Evolutionary conservation across 2,888 invertebrate genomes (phyloP).

Genomic region (Hedychridium roseum): DNA sequence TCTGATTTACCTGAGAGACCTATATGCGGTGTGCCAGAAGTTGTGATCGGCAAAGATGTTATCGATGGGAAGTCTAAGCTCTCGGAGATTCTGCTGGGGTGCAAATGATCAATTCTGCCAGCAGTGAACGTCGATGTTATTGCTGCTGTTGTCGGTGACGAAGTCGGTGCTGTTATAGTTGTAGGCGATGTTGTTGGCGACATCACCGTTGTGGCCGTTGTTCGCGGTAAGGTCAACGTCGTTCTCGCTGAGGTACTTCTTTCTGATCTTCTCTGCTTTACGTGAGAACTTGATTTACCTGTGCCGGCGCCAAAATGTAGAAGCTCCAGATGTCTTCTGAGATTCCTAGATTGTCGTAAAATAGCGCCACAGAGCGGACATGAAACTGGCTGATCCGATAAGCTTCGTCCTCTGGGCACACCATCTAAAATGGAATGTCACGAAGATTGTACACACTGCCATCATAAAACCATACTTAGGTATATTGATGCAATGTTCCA

Average conservation of each 20-base stretch:
- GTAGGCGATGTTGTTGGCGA: too few species aligned
- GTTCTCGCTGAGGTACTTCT: too few species aligned
- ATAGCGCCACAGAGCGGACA: slow-evolving; percentile 70
- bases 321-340: slow-evolving; percentile 67
- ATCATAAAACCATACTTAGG: neutral
- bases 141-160: too few species aligned
- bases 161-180: too few species aligned
- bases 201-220: too few species aligned
- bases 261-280: slow-evolving; percentile 36
- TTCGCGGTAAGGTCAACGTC: too few species aligned
- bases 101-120: slow-evolving; percentile 29
- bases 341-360: slow-evolving; percentile 68
- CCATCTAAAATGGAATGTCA: slow-evolving; percentile 32
- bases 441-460: neutral
- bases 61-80: slow-evolving; percentile 40
- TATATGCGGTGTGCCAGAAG: slow-evolving; percentile 40
- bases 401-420: slow-evolving; percentile 66
- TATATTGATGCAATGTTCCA: slow-evolving; percentile 1
- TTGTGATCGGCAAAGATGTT: slow-evolving; percentile 43
- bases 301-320: slow-evolving; percentile 54
- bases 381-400: slow-evolving; percentile 69
- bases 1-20: slow-evolving; percentile 43
- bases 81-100: slow-evolving; percentile 37
- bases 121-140: too few species aligned
- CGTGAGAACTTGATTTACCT: slow-evolving; percentile 37